These are phyloP conservation scores for Cichladusa arquata DNA, from an alignment of 2,113 vertebrate genomes.

Conservation along the genomic window DNA sequence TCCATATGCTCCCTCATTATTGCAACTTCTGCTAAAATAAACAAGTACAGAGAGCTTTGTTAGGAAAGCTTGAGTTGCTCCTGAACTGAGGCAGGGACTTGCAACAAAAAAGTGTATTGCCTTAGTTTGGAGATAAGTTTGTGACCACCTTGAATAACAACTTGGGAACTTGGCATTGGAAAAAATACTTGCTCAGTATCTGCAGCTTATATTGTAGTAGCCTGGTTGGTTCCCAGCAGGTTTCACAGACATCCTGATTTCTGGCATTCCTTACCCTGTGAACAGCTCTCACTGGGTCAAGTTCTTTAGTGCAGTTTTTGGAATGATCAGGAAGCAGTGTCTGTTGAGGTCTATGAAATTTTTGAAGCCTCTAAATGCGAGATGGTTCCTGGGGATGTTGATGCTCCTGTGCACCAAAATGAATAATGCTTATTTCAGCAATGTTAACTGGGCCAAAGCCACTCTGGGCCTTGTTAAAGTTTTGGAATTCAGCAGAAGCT, in stretches of 20 bases:
- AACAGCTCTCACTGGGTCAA: background rate
- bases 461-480: accelerated
- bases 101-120: background rate
- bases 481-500: background rate
- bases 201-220: background rate
- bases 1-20: background rate
- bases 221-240: background rate
- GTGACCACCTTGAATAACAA: background rate
- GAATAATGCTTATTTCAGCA: background rate
- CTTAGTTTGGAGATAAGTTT: background rate
- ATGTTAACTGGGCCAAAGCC: background rate
- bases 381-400: background rate
- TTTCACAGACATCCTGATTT: background rate
- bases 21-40: background rate
- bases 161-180: background rate
- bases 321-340: background rate
- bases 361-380: background rate
- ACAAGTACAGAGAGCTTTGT: background rate
- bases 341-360: background rate
- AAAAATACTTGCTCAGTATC: background rate
- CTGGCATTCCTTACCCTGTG: background rate
- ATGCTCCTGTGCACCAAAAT: background rate
- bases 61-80: background rate
- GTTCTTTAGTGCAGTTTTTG: background rate
- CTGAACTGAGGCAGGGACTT: background rate